Evolutionary conservation across 2,797 vertebrate genomes (phyloP).

Genomic region (Adelosebastes latens): DNA sequence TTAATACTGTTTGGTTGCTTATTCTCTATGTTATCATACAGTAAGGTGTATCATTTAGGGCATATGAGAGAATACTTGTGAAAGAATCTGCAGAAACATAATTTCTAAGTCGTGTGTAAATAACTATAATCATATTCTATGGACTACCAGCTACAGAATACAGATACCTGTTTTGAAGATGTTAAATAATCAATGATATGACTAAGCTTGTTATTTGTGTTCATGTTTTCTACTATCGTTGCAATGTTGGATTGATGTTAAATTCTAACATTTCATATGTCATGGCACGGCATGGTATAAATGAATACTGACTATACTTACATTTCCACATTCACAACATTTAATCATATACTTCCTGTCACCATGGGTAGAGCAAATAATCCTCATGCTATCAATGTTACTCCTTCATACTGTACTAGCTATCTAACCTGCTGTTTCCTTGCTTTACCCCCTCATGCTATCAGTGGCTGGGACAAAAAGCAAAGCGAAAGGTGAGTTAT

Average conservation of each 20-base stretch:
- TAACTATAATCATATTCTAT: neutral
- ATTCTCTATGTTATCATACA: neutral
- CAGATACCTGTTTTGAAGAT: neutral
- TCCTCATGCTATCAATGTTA: slow-evolving; percentile 50
- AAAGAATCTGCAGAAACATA: neutral
- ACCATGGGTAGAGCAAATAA: slow-evolving; percentile 36
- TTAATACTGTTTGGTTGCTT: neutral
- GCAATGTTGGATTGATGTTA: neutral
- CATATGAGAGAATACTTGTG: neutral
- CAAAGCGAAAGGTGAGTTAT: slow-evolving; percentile 97
- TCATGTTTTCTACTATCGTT: neutral
- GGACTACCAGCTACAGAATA: neutral
- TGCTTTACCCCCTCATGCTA: slow-evolving; percentile 82
- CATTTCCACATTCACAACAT: slow-evolving; percentile 20
- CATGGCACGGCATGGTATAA: neutral
- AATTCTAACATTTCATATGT: neutral
- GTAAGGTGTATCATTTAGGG: neutral
- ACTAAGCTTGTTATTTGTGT: neutral
- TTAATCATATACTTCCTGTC: slow-evolving; percentile 27
- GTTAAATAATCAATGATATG: neutral
- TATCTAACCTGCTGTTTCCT: slow-evolving; percentile 88
- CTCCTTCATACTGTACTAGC: slow-evolving; percentile 29
- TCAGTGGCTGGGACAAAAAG: slow-evolving; percentile 96
- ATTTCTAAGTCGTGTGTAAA: neutral
- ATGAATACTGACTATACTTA: neutral